Base-by-base conservation (phyloP, 2,113 vertebrate genomes). In the Tachuris rubrigastra region DNA sequence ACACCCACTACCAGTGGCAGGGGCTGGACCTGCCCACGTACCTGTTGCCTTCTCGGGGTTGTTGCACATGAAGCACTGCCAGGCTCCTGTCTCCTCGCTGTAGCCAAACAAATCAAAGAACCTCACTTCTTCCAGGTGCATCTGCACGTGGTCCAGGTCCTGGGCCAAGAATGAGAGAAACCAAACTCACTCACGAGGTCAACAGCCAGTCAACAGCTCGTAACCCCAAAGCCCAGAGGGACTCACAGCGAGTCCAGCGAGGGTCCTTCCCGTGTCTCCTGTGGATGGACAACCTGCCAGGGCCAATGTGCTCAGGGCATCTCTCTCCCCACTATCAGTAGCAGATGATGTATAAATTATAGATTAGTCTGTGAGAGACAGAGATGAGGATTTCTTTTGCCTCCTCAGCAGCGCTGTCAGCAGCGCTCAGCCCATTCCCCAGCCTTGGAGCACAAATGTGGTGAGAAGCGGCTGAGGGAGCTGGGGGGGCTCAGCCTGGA, bases 11-110 rank as follows among this genome's bases (percentile, higher is more conserved):
- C 18, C 53, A 6, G 25, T 0, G 62, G 0, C 33, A 22, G 20
- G 2, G 63, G 39, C 47, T n/a, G 66, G 19, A 28, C 3, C 31
- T 62, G 60, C 52, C 68, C 9, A 8, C 2, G n/a, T 75, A 99
- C 99, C 99, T 66, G 98, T 97, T 50, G 99, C 99, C 94, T 98
- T 99, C 76, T 99, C 99, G 0, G 99, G 99, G 97, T 99, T 98
- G 96, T 99, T 99, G 90, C 99, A 99, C 99, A 99, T 99, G 98
- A 99, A 99, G 96, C 99, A 99, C 27, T 99, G 98, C 99, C 99
- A 99, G 0, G 97, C 87, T 44, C 98, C 98, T 4, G 98, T 97
- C 87, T 98, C 98, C 95, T 99, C 98, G 3, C 98, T 99, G 98
- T 98, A 99, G 95, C 99, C 98, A 37, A 99, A 99, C 31, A 99